Evolutionary conservation across 2,888 invertebrate genomes (phyloP).

Genomic region (Zaprionus obscuricornis): DNA sequence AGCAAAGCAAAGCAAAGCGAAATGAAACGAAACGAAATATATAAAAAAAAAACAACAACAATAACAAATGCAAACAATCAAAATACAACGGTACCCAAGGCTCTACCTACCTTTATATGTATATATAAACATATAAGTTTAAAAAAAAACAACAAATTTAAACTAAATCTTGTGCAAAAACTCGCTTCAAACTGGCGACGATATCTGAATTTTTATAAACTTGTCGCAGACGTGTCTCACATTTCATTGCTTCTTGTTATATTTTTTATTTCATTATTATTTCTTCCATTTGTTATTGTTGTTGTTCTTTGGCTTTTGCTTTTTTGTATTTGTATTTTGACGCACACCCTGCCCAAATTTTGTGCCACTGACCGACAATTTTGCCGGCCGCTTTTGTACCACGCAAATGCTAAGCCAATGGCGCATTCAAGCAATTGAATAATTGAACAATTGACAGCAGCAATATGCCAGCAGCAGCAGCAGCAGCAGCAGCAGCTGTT

Average conservation of each 20-base stretch:
- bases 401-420: conserved; percentile 33
- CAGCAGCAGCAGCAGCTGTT: too few relatives aligned
- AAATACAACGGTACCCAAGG: conserved; percentile 21
- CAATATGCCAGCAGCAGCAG: too few relatives aligned
- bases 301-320: conserved; percentile 9
- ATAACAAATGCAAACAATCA: conserved; percentile 32
- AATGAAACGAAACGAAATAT: too few relatives aligned
- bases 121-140: conserved; percentile 14
- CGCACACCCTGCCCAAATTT: conserved; percentile 61
- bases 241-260: conserved; percentile 36
- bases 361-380: conserved; percentile 75
- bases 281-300: conserved; percentile 4
- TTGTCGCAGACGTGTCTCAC: conserved; percentile 56
- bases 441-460: conserved; percentile 34
- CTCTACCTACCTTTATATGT: conserved; percentile 7
- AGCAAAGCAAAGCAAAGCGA: conserved; percentile 33
- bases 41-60: conserved; percentile 44
- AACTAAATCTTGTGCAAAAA: conserved; percentile 72
- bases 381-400: conserved; percentile 32
- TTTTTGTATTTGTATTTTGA: conserved; percentile 20
- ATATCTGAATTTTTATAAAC: conserved; percentile 63
- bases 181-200: conserved; percentile 43
- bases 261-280: too few relatives aligned
- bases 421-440: conserved; percentile 22
- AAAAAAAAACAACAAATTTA: conserved; percentile 57